Evolutionary conservation across 2,113 vertebrate species (phyloP), one percentile per base, ranked within the genome.

Genomic region (Nycticryphes semicollaris): DNA sequence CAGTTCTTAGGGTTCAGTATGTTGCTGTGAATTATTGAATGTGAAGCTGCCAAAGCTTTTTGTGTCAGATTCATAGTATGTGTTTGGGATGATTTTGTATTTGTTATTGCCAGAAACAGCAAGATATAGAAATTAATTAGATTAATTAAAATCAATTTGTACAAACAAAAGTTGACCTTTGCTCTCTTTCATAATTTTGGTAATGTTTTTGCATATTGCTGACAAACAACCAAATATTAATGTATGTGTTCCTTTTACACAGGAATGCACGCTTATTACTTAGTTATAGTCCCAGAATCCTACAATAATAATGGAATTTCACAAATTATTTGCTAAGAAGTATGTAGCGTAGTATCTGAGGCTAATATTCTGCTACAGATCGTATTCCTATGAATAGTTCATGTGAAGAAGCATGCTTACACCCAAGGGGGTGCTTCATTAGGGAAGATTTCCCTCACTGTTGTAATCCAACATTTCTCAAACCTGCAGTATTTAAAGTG

Each of bases 61-160:
- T 84, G 27, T 62, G 31, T 88, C 85, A 88, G 45, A 75, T 66
- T 86, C 37, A 30, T 45, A 57, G 37, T 89, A 45, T 56, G 64
- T n/a, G n/a, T 82, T 96, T 91, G 89, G 73, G 74, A 84, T n/a
- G 79, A 73, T 76, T 76, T 51, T 82, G 25, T 87, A 57, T 82
- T 87, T 23, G 10, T 79, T 87, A 59, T 50, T 91, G 74, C 41
- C 89, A 96, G 67, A 84, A 96, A 79, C 66, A 93, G 69, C 1
- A 2, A 47, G 41, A 64, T 91, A 72, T 30, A 60, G 31, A 80
- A 82, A 95, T 83, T 69, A 91, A 83, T 59, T 37, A 56, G 37
- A 77, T 77, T 83, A 80, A 95, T 89, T 80, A 57, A 85, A 89
- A 94, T 54, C 14, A 69, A 59, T 73, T 94, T 93, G 35, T 74